These are phyloP conservation scores for Eonycteris spelaea DNA, from an alignment of 2,113 vertebrate genomes.

Conservation along the genomic window DNA sequence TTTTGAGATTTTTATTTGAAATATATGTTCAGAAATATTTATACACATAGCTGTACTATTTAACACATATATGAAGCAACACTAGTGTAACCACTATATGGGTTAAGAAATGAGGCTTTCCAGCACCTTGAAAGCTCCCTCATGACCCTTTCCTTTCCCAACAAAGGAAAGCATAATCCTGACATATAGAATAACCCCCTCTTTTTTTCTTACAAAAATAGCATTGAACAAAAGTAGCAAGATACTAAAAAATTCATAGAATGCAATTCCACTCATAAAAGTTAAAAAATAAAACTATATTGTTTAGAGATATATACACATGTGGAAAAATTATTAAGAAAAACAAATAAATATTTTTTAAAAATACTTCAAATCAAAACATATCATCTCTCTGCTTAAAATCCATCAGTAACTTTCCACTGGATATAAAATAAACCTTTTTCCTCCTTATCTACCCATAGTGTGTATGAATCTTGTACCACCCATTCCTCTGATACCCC, in stretches of 20 bases:
- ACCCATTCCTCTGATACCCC: not conserved
- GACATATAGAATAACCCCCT: not conserved
- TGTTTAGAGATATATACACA: not conserved
- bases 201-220: not conserved
- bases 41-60: not conserved
- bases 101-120: not conserved
- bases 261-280: not conserved
- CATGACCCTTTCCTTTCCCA: not conserved
- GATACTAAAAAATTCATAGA: not conserved
- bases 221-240: not conserved
- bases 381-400: not conserved
- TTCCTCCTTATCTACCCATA: not conserved
- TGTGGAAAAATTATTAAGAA: not conserved
- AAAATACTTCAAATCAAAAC: not conserved
- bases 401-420: not conserved
- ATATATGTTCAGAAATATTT: not conserved
- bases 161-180: not conserved
- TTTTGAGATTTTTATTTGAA: conserved; percentile 3
- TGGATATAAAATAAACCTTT: not conserved
- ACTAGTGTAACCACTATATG: not conserved
- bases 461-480: rapidly evolving
- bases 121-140: not conserved
- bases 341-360: not conserved
- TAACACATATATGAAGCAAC: not conserved
- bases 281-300: not conserved